Percentiles rank a stretch among this genome's conserved stretches.
Evolutionary conservation across 2,113 vertebrate species (phyloP).

Genomic region (Telmatochromis sp.): DNA sequence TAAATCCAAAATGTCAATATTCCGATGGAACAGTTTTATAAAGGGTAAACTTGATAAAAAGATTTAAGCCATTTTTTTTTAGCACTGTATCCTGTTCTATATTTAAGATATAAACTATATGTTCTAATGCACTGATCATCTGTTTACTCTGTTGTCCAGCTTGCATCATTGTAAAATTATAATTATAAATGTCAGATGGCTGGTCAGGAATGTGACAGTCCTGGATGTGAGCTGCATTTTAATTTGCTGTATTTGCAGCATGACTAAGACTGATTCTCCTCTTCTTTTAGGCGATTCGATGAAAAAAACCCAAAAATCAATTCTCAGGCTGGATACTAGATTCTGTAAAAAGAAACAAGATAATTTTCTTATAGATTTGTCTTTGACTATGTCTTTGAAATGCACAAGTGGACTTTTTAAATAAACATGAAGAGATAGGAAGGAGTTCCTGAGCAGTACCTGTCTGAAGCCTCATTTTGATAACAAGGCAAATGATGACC

Average conservation of each 20-base stretch:
- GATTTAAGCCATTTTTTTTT: background rate
- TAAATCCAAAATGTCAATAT: background rate
- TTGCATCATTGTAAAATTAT: background rate
- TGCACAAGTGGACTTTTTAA: background rate
- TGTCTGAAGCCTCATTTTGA: background rate
- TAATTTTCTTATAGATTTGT: background rate
- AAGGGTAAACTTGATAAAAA: accelerated
- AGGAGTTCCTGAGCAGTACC: accelerated
- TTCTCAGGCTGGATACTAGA: background rate
- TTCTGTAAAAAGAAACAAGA: background rate
- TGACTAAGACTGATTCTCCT: background rate
- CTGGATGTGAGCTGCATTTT: background rate
- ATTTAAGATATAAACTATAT: background rate
- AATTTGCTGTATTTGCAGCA: background rate
- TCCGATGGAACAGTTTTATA: accelerated
- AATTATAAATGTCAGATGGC: background rate
- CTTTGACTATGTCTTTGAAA: background rate
- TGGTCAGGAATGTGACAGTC: background rate
- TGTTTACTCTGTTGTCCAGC: background rate
- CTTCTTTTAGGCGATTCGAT: background rate
- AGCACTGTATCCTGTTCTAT: background rate
- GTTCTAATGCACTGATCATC: background rate
- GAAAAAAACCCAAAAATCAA: accelerated
- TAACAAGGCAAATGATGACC: background rate
- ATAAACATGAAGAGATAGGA: background rate